phyloP scores from a whole-genome alignment of 2,888 invertebrate species.

The Acanthosepion pharaonis region DNA sequence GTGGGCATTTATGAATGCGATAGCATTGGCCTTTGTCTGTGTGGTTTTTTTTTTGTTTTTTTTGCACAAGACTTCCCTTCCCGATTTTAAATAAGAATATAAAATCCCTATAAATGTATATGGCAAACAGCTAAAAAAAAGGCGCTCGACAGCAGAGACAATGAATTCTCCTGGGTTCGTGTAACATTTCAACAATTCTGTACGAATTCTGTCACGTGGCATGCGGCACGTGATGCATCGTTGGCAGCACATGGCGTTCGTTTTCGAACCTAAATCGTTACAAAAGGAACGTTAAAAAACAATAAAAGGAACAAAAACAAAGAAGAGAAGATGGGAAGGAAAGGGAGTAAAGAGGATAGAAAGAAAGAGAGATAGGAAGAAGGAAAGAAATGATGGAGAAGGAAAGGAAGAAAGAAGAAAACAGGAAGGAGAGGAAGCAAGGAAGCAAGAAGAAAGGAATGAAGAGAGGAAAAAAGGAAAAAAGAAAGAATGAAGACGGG shows the following conservation, averaged over 20 bases:
- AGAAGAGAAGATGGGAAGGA: background rate
- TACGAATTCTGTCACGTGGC: background rate
- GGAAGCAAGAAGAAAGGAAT: background rate
- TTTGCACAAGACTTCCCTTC: too few species aligned
- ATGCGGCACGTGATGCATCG: background rate
- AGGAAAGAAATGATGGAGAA: background rate
- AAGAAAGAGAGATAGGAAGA: background rate
- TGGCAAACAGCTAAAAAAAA: background rate
- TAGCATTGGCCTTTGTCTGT: too few species aligned
- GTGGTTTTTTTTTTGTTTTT: too few species aligned
- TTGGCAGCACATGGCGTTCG: background rate
- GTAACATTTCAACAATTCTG: background rate
- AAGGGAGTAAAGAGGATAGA: background rate
- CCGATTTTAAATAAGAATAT: too few species aligned
- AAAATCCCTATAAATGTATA: too few species aligned
- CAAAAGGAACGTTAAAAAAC: background rate
- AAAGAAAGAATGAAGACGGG: background rate
- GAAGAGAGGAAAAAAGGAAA: background rate
- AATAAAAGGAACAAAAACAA: too few species aligned
- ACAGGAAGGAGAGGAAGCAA: background rate
- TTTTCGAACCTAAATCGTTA: background rate
- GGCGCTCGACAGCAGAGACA: background rate
- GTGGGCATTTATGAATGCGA: too few species aligned
- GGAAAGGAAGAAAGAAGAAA: background rate
- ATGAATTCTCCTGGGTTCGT: background rate